Conservation (phyloP, 2,888 invertebrate species). For the Andrena minutula region DNA sequence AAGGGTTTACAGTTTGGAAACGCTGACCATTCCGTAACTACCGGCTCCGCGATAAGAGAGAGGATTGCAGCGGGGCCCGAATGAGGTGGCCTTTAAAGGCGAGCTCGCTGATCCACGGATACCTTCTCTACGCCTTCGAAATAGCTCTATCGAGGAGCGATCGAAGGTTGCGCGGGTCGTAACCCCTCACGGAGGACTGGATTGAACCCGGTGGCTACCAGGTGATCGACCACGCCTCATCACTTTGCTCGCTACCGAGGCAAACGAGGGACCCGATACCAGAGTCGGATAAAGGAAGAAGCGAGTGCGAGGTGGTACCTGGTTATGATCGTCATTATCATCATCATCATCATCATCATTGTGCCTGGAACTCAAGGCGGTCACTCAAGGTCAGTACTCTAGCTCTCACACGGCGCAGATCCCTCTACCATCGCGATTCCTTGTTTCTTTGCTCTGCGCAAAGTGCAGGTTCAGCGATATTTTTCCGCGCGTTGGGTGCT, state of each 20-base stretch:
- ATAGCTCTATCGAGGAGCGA: slow-evolving; percentile 77
- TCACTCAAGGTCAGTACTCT: slow-evolving; percentile 74
- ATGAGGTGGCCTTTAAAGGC: slow-evolving; percentile 50
- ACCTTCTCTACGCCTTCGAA: slow-evolving; percentile 73
- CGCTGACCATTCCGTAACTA: slow-evolving; percentile 4
- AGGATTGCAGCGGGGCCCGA: slow-evolving; percentile 28
- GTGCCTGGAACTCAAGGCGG: slow-evolving; percentile 60
- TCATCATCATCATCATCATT: slow-evolving; percentile 56
- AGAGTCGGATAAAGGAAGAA: slow-evolving; percentile 66
- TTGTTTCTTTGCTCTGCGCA: slow-evolving; percentile 19
- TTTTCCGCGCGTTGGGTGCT: not conserved
- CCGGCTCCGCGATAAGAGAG: slow-evolving; percentile 10
- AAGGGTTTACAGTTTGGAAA: not conserved
- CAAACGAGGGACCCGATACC: slow-evolving; percentile 59
- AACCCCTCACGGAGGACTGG: slow-evolving; percentile 76
- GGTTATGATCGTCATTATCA: slow-evolving; percentile 63
- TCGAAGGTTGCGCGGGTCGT: slow-evolving; percentile 76
- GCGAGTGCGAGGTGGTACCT: slow-evolving; percentile 57
- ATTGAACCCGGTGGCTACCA: slow-evolving; percentile 80
- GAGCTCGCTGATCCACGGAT: slow-evolving; percentile 56
- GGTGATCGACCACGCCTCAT: slow-evolving; percentile 84
- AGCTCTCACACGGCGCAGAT: slow-evolving; percentile 32
- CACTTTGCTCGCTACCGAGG: slow-evolving; percentile 80
- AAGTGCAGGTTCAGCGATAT: slow-evolving; percentile 22
- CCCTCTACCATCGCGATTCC: slow-evolving; percentile 43